Conservation (phyloP, 2,888 invertebrate species). For the Ramazzottius varieornatus region DNA sequence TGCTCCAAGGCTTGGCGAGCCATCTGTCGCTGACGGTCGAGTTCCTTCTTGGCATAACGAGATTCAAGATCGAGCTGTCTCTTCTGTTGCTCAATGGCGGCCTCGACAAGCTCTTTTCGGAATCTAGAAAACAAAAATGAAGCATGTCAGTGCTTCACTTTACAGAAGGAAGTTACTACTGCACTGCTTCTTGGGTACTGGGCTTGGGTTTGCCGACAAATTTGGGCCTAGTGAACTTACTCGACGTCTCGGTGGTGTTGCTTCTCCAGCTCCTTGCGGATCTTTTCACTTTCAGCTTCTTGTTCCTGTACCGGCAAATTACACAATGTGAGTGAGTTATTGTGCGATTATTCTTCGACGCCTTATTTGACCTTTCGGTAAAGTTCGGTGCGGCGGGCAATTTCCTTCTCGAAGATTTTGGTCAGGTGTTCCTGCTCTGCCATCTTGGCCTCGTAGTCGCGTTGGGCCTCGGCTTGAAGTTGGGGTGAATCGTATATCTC, state of each 20-base stretch:
- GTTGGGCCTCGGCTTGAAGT: not conserved
- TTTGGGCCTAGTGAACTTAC: too few relatives aligned
- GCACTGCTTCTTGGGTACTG: too few relatives aligned
- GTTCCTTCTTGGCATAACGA: not conserved
- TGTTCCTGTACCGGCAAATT: too few relatives aligned
- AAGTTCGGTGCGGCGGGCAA: not conserved
- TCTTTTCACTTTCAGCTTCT: not conserved
- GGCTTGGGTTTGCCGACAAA: too few relatives aligned
- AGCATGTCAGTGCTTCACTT: too few relatives aligned
- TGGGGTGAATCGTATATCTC: not conserved
- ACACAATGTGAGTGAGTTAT: too few relatives aligned
- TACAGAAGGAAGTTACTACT: too few relatives aligned
- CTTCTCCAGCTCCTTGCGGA: slow-evolving; percentile 4
- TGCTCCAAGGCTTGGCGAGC: not conserved
- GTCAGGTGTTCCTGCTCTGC: not conserved
- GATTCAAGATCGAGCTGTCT: not conserved
- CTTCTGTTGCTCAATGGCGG: not conserved
- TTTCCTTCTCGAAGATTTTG: not conserved
- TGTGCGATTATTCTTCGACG: too few relatives aligned
- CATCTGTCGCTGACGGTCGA: not conserved
- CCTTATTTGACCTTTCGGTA: not conserved
- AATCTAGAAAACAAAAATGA: too few relatives aligned
- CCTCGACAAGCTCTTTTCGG: not conserved
- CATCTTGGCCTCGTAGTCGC: not conserved
- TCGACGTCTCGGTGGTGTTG: not conserved